Evolutionary conservation across 2,113 vertebrate species (phyloP).

Genomic region (Aphyosemion australe): DNA sequence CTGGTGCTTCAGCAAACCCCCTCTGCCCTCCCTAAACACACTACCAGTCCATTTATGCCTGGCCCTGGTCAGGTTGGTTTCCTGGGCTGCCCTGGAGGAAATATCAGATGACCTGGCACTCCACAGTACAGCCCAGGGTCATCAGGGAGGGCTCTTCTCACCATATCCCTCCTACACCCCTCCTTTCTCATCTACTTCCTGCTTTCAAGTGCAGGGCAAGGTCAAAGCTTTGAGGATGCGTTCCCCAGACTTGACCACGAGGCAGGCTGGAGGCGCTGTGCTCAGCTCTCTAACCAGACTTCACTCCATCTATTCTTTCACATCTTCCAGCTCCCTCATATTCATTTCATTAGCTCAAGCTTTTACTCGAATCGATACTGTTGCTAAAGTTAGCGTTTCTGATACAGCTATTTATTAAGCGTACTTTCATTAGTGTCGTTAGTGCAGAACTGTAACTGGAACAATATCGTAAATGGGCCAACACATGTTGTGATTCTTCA

Average conservation of each 20-base stretch:
- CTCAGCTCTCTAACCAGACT: constrained; percentile 54
- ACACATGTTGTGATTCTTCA: constrained; percentile 59
- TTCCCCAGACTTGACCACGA: constrained; percentile 73
- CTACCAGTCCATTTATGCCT: constrained; percentile 73
- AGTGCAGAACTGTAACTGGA: constrained; percentile 59
- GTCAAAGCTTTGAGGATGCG: constrained; percentile 77
- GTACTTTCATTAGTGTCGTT: constrained; percentile 75
- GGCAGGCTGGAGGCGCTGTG: constrained; percentile 71
- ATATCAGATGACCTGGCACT: constrained; percentile 81
- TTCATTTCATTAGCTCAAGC: constrained; percentile 74
- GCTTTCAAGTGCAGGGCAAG: constrained; percentile 80
- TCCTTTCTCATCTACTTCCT: constrained; percentile 71
- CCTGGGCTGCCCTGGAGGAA: constrained; percentile 81
- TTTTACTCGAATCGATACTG: constrained; percentile 76
- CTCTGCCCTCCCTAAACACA: constrained; percentile 37
- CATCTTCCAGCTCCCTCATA: constrained; percentile 63
- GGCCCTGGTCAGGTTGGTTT: constrained; percentile 73
- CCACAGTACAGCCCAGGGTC: constrained; percentile 70
- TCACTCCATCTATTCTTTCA: constrained; percentile 59
- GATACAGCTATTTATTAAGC: constrained; percentile 69
- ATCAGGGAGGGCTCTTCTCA: constrained; percentile 72
- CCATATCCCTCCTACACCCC: constrained; percentile 39
- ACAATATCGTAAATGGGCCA: constrained; percentile 65
- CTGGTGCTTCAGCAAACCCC: constrained; percentile 29
- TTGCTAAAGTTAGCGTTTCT: constrained; percentile 69